Conservation (phyloP, 2,888 invertebrate species). For the Drosophila robusta region DNA sequence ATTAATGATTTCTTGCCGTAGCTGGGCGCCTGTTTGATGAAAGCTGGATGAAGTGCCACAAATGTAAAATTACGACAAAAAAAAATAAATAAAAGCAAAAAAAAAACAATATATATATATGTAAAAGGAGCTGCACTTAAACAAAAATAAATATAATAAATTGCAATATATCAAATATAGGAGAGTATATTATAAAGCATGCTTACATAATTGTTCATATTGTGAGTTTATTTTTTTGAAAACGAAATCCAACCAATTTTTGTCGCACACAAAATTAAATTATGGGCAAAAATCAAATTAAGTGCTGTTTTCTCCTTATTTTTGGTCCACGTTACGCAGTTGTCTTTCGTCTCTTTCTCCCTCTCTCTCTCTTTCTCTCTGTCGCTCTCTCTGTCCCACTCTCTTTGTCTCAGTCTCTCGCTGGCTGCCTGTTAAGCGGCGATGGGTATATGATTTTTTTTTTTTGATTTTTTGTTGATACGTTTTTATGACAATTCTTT, state of each 20-base stretch:
- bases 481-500: constrained; percentile 42
- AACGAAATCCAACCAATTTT: constrained; percentile 82
- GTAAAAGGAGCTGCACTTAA: constrained; percentile 6
- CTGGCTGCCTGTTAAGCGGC: constrained; percentile 42
- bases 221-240: constrained; percentile 67
- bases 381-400: constrained; percentile 15
- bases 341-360: constrained; percentile 17
- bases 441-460: constrained; percentile 44
- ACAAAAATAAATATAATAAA: constrained; percentile 34
- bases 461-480: constrained; percentile 11
- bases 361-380: constrained; percentile 15
- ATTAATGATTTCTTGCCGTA: constrained; percentile 16
- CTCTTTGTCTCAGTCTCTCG: constrained; percentile 36
- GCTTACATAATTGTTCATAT: constrained; percentile 82
- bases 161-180: constrained; percentile 49
- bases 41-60: constrained; percentile 27
- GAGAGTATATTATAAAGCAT: constrained; percentile 76
- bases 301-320: constrained; percentile 57
- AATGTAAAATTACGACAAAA: constrained; percentile 9
- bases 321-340: constrained; percentile 17
- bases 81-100: constrained; percentile 8
- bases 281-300: constrained; percentile 76
- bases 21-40: constrained; percentile 7
- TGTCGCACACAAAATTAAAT: constrained; percentile 70
- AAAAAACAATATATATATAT: constrained; percentile 1